Evolutionary conservation across 2,888 invertebrate genomes (phyloP), one percentile per base, ranked within the genome.

Genomic region (Hirtodrosophila confusa): DNA sequence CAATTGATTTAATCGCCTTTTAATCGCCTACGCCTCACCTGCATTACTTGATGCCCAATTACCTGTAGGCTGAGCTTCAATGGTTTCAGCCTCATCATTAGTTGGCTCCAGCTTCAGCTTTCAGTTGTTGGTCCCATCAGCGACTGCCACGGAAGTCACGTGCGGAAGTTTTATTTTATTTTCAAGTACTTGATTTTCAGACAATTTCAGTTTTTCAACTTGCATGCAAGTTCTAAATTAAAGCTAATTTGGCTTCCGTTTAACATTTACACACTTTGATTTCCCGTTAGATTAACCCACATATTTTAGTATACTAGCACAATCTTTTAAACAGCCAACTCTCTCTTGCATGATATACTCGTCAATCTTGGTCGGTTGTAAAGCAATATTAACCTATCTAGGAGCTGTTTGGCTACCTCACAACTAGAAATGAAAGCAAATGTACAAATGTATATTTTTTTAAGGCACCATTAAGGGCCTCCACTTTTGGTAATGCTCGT

Each of bases 1-100:
- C 84, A 82, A 86, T 82, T 85, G 85, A 80, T 78, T 85, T 84
- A 84, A 84, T 84, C 84, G 67, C 64, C 83, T 84, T 84, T 86
- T 86, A 84, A 84, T 84, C 84, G 80, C 87, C 86, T 79, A 80
- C 77, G 75, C 85, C 74, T 71, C 73, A 61, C 58, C 69, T 74
- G 77, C 64, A 65, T 61, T 58, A 49, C 61, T 45, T 31, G 62
- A 65, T 49, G 75, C 58, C 75, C 83, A 83, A 85, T 82, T 85
- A 86, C 75, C 62, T 66, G 61, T 24, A 35, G 41, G 54, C 64
- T 37, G 43, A 23, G 44, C 72, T 61, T 56, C 63, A 51, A 69
- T 63, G 56, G 55, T 61, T 33, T 31, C 53, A 64, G 12, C 27
- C 50, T 41, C 54, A 58, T 61, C 62, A 75, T 75, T 70, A 67